A percentile compares a stretch with the other conserved stretches of the same genome.
These are phyloP conservation scores for Microtus richardsoni DNA, from an alignment of 2,113 vertebrate genomes.

Conservation along the genomic window DNA sequence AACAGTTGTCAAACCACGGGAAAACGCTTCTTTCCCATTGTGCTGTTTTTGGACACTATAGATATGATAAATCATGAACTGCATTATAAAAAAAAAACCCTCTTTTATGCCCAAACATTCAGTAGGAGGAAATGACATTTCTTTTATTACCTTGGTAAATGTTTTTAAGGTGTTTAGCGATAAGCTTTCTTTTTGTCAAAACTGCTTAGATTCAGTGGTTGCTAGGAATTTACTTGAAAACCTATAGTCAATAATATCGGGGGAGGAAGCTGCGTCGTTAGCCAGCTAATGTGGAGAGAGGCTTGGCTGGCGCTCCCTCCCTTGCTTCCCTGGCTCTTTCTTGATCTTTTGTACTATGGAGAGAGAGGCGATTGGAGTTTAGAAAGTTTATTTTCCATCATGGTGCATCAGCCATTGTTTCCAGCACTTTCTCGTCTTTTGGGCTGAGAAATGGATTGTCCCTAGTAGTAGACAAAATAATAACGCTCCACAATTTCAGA, in stretches of 20 bases:
- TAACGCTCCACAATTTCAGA: slow-evolving; percentile 22
- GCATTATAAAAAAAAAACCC: slow-evolving; percentile 73
- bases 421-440: slow-evolving; percentile 47
- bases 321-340: slow-evolving; percentile 34
- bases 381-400: slow-evolving; percentile 63
- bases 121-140: slow-evolving; percentile 75
- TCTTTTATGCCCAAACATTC: slow-evolving; percentile 79
- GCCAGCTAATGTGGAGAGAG: slow-evolving; percentile 23
- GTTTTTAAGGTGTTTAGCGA: slow-evolving; percentile 78
- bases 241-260: slow-evolving; percentile 60
- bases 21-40: slow-evolving; percentile 73
- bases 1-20: slow-evolving; percentile 76
- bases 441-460: slow-evolving; percentile 44
- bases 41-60: slow-evolving; percentile 73
- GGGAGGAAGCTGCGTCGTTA: not conserved
- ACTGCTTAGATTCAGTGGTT: slow-evolving; percentile 68
- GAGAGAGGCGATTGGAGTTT: slow-evolving; percentile 64
- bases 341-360: slow-evolving; percentile 52
- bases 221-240: slow-evolving; percentile 73
- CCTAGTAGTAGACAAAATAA: slow-evolving; percentile 47
- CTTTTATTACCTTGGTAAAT: slow-evolving; percentile 79
- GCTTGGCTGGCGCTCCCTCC: not conserved
- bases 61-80: slow-evolving; percentile 73
- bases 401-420: slow-evolving; percentile 33
- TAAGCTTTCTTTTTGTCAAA: slow-evolving; percentile 75